Conservation (phyloP, 2,888 invertebrate species). For the Andrena bucephala region DNA sequence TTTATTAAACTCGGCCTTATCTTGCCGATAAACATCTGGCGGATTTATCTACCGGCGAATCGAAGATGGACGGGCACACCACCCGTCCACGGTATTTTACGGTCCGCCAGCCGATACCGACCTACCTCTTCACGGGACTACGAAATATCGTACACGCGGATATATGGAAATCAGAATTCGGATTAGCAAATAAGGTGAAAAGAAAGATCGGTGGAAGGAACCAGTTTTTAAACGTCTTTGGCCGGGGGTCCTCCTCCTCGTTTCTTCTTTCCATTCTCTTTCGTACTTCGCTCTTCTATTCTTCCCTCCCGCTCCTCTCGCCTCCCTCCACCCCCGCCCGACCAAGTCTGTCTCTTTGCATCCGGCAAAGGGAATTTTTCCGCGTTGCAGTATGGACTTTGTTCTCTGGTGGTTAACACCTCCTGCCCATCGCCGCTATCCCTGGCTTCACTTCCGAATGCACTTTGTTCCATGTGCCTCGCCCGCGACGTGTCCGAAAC, state of each 20-base stretch:
- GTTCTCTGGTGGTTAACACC: conserved; percentile 42
- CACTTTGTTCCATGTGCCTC: no score
- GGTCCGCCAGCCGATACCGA: conserved; percentile 43
- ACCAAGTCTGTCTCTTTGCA: conserved; percentile 51
- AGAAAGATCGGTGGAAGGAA: conserved; percentile 72
- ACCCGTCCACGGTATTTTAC: conserved; percentile 50
- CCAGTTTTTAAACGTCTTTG: conserved; percentile 76
- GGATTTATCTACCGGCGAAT: conserved; percentile 47
- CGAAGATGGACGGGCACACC: background rate
- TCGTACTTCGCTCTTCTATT: conserved; percentile 54
- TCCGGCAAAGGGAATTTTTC: conserved; percentile 53
- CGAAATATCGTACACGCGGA: conserved; percentile 51
- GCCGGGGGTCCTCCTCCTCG: conserved; percentile 42
- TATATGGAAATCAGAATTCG: conserved; percentile 68
- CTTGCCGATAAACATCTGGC: conserved; percentile 39
- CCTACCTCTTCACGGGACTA: conserved; percentile 28
- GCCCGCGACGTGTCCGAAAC: conserved; percentile 1
- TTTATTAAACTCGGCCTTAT: conserved; percentile 36
- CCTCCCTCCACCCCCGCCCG: background rate
- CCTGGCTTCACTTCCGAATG: background rate
- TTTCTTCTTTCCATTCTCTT: conserved; percentile 51
- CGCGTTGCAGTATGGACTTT: conserved; percentile 54
- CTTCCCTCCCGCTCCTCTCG: background rate
- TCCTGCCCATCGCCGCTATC: background rate
- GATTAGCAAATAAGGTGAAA: conserved; percentile 69